A percentile compares a stretch with the other conserved stretches of the same genome.
Conservation (phyloP, 2,797 vertebrate species). For the Meda fulgida region DNA sequence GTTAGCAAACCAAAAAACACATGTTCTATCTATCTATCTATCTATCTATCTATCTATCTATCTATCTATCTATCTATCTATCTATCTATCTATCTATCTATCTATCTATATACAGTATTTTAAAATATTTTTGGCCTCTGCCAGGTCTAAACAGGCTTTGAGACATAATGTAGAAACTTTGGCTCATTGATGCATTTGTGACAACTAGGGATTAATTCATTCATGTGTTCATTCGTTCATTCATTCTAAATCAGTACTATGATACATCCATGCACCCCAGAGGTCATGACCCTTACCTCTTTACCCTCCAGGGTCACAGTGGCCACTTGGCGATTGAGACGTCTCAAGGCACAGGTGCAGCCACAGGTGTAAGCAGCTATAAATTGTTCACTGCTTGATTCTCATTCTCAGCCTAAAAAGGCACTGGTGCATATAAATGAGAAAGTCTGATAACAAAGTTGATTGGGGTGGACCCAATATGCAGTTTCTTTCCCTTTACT, state of each 20-base stretch:
- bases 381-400: neutral
- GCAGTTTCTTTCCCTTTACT: neutral
- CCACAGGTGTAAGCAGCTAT: conserved; percentile 8
- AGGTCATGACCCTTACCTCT: conserved; percentile 15
- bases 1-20: neutral
- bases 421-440: neutral
- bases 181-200: neutral
- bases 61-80: no score
- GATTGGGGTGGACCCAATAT: neutral
- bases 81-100: no score
- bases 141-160: neutral
- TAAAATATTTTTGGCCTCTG: no score
- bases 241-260: no score
- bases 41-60: no score
- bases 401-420: neutral
- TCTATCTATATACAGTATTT: no score
- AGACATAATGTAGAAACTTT: neutral
- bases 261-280: neutral
- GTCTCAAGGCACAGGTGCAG: conserved; percentile 18
- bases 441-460: neutral
- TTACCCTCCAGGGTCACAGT: neutral
- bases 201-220: neutral
- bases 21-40: neutral
- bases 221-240: neutral
- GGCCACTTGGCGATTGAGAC: neutral